Conservation (phyloP, 2,113 vertebrate species). For the Tympanuchus pallidicinctus region DNA sequence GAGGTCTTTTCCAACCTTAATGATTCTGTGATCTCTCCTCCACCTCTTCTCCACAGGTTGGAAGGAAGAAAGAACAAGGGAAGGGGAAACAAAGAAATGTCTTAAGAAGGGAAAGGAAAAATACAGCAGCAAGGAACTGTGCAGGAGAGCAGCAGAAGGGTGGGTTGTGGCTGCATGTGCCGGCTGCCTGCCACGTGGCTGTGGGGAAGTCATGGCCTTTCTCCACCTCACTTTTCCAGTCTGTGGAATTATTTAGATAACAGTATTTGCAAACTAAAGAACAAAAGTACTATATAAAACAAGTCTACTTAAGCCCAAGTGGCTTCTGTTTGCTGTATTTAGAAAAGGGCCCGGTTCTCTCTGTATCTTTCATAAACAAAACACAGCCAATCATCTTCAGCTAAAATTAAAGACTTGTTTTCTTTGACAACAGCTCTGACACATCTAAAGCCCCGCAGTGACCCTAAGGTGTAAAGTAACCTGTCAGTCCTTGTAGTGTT, state of each 20-base stretch:
- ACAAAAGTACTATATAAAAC: not conserved
- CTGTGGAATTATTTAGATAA: not conserved
- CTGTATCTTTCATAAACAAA: not conserved
- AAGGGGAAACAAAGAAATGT: not conserved
- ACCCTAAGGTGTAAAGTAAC: not conserved
- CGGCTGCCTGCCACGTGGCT: not conserved
- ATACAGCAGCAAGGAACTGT: not conserved
- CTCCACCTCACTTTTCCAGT: not conserved
- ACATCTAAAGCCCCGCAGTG: not conserved
- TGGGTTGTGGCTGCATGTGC: not conserved
- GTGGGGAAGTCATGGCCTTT: not conserved
- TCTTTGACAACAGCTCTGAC: not conserved
- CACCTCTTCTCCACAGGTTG: not conserved
- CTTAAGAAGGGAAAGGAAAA: not conserved
- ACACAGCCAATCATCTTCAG: not conserved
- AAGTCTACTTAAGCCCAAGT: not conserved
- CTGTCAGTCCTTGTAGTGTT: not conserved
- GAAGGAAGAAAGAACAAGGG: not conserved
- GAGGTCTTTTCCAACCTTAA: no score
- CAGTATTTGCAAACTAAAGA: not conserved
- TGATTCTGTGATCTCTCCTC: not conserved
- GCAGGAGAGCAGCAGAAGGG: not conserved
- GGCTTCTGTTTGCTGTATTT: not conserved
- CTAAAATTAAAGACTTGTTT: not conserved
- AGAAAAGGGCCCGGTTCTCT: not conserved